Conservation (phyloP, 2,797 vertebrate genomes). For the Sebastes flavidus region DNA sequence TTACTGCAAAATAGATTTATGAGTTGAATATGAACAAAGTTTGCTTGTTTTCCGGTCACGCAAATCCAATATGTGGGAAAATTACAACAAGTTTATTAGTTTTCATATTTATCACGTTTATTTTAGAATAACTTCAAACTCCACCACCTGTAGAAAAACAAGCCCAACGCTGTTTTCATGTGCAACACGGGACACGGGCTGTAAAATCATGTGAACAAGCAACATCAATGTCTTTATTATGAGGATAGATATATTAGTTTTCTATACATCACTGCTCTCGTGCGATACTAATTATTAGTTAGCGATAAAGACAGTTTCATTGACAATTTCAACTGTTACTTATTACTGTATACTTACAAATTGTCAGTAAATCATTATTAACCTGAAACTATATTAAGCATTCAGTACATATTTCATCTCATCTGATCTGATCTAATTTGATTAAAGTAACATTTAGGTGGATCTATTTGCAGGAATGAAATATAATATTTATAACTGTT, state of each 20-base stretch:
- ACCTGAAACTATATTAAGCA: neutral
- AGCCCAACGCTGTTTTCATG: neutral
- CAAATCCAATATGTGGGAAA: neutral
- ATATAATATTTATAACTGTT: no score
- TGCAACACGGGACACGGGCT: neutral
- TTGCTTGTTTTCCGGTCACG: neutral
- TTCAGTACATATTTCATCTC: neutral
- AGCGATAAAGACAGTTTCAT: neutral
- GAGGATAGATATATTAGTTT: neutral
- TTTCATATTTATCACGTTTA: neutral
- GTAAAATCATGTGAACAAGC: neutral
- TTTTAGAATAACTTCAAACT: neutral
- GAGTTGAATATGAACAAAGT: neutral
- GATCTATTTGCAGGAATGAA: no score
- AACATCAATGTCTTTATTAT: neutral
- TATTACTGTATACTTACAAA: neutral
- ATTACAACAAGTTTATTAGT: neutral
- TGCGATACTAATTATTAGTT: neutral
- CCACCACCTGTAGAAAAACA: neutral
- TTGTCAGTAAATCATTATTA: slow-evolving; percentile 2
- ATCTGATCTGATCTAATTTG: neutral
- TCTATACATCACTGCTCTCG: neutral
- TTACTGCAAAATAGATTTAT: neutral
- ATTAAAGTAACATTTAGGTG: neutral
- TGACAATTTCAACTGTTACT: neutral